Conservation (phyloP, 2,113 vertebrate genomes). For the Hippocampus barbouri region DNA sequence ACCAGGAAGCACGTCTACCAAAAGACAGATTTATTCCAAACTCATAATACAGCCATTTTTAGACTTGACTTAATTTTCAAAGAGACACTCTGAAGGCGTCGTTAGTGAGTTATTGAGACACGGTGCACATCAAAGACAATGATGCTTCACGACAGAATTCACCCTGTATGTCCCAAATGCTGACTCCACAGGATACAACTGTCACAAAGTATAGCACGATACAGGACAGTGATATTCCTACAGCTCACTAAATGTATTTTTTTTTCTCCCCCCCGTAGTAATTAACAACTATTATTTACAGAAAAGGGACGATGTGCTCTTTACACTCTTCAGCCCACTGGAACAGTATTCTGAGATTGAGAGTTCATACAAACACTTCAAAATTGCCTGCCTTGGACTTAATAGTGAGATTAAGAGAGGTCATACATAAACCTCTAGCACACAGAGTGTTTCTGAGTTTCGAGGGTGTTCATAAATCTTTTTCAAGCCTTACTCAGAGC, state of each 20-base stretch:
- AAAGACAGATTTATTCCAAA: constrained; percentile 98
- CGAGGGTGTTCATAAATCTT: no score
- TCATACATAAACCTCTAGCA: not conserved
- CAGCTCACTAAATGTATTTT: constrained; percentile 62
- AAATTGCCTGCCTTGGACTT: not conserved
- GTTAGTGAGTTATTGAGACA: constrained; percentile 61
- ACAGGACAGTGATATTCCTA: constrained; percentile 70
- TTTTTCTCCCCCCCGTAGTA: constrained; percentile 35
- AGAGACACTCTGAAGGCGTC: constrained; percentile 77
- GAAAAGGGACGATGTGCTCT: constrained; percentile 62
- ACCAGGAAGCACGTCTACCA: constrained; percentile 75
- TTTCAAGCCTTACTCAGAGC: constrained; percentile 25
- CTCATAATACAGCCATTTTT: constrained; percentile 86
- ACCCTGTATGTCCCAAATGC: constrained; percentile 61
- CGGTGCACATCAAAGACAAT: constrained; percentile 83
- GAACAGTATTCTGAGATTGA: not conserved
- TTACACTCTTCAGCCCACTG: constrained; percentile 18
- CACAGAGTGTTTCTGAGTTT: no score
- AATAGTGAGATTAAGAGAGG: not conserved
- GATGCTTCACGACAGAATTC: constrained; percentile 67
- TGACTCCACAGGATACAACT: constrained; percentile 72
- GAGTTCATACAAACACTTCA: constrained; percentile 32
- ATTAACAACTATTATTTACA: constrained; percentile 66
- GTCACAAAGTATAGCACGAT: constrained; percentile 85
- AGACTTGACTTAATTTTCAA: constrained; percentile 67